A percentile compares a stretch with the other conserved stretches of the same genome.
phyloP scores from a whole-genome alignment of 2,888 invertebrate genomes.

The Spisula subtruncata region DNA sequence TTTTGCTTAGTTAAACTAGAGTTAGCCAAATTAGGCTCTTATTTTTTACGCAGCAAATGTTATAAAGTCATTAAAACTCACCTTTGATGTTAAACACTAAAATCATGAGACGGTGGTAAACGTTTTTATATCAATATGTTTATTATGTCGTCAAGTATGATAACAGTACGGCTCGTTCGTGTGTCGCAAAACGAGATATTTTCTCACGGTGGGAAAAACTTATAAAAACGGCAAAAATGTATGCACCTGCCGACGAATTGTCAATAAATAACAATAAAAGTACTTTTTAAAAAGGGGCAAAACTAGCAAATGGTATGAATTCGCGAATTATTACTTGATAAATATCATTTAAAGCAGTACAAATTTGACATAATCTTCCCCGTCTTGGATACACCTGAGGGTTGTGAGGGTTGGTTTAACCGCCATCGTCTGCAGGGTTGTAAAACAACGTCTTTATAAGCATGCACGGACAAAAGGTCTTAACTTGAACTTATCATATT shows the following conservation, averaged over 20 bases:
- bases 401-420: background rate
- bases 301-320: conserved; percentile 9
- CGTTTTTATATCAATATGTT: background rate
- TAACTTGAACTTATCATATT: background rate
- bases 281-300: conserved; percentile 14
- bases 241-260: conserved; percentile 34
- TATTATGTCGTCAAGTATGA: background rate
- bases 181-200: background rate
- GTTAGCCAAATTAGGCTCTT: background rate
- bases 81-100: background rate
- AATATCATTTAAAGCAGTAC: conserved; percentile 38
- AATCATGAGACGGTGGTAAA: background rate
- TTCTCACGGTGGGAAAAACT: conserved; percentile 34
- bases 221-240: conserved; percentile 13
- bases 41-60: conserved; percentile 9
- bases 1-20: conserved; percentile 2
- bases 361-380: conserved; percentile 8
- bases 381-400: conserved; percentile 21
- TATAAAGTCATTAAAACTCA: background rate
- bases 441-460: background rate
- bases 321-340: conserved; percentile 23
- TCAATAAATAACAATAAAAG: conserved; percentile 37
- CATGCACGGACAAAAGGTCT: background rate
- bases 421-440: background rate
- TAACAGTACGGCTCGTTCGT: background rate